Evolutionary conservation across 2,888 invertebrate species (phyloP).

Genomic region (Trachelus troglodyta): DNA sequence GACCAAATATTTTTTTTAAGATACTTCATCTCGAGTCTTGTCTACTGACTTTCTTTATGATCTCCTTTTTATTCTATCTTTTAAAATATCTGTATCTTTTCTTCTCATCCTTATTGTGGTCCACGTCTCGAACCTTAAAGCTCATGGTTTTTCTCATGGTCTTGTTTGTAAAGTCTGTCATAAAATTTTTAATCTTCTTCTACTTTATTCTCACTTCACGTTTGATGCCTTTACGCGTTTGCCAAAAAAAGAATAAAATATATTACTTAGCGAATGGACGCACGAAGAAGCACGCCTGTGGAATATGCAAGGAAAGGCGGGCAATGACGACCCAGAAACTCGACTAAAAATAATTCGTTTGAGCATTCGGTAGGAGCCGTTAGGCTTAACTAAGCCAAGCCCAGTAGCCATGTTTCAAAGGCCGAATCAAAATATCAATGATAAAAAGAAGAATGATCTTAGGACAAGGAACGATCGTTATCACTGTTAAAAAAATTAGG

Average conservation of each 20-base stretch:
- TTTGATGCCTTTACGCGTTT: background rate
- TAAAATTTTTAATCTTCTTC: background rate
- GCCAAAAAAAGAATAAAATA: background rate
- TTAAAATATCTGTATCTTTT: background rate
- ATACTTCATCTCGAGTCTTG: background rate
- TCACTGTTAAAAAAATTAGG: background rate
- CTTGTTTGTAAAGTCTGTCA: background rate
- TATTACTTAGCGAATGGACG: background rate
- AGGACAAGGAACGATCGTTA: too few species aligned
- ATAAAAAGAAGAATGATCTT: background rate
- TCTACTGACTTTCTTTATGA: background rate
- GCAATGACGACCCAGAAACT: conserved; percentile 35
- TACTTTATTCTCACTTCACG: background rate
- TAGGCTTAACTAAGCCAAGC: background rate
- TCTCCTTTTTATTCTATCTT: background rate
- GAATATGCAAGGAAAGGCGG: background rate
- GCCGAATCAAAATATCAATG: conserved; percentile 1
- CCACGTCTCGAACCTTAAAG: background rate
- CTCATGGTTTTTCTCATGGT: background rate
- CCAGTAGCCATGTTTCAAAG: background rate
- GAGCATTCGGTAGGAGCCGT: background rate
- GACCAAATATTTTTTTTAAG: background rate
- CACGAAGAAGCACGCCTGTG: background rate
- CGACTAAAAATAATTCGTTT: conserved; percentile 34
- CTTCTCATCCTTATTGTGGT: background rate